These are phyloP conservation scores for Sepioteuthis lessoniana DNA, from an alignment of 2,888 invertebrate genomes.

Conservation along the genomic window DNA sequence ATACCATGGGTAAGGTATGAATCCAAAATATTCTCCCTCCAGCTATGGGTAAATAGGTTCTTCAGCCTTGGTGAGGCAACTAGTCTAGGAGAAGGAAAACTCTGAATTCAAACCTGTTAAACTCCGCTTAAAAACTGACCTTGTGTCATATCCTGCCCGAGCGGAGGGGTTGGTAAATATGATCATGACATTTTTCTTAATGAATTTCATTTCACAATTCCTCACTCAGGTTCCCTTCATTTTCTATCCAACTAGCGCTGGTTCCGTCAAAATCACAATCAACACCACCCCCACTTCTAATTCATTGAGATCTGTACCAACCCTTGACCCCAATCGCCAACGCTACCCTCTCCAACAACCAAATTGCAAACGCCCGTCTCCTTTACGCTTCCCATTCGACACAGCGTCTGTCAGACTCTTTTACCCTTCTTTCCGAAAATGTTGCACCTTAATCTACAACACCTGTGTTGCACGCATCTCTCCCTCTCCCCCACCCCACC, in stretches of 20 bases:
- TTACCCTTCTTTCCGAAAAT: not conserved
- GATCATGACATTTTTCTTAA: not conserved
- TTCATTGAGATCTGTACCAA: constrained; percentile 33
- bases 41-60: too few species aligned
- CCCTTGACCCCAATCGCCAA: not conserved
- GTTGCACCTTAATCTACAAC: not conserved
- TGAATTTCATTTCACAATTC: not conserved
- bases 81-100: too few species aligned
- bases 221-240: not conserved
- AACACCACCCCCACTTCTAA: not conserved
- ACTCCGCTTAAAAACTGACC: too few species aligned
- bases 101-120: too few species aligned
- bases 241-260: not conserved
- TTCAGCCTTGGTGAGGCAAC: too few species aligned
- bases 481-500: too few species aligned
- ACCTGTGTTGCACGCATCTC: not conserved
- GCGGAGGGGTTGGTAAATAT: too few species aligned
- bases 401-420: not conserved
- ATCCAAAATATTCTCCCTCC: too few species aligned
- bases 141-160: too few species aligned
- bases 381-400: not conserved
- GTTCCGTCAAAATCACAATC: not conserved
- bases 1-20: too few species aligned
- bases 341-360: not conserved
- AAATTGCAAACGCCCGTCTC: not conserved